Evolutionary conservation across 2,113 vertebrate species (phyloP), one percentile per base, ranked within the genome.

Genomic region (Odocoileus hemionus): DNA sequence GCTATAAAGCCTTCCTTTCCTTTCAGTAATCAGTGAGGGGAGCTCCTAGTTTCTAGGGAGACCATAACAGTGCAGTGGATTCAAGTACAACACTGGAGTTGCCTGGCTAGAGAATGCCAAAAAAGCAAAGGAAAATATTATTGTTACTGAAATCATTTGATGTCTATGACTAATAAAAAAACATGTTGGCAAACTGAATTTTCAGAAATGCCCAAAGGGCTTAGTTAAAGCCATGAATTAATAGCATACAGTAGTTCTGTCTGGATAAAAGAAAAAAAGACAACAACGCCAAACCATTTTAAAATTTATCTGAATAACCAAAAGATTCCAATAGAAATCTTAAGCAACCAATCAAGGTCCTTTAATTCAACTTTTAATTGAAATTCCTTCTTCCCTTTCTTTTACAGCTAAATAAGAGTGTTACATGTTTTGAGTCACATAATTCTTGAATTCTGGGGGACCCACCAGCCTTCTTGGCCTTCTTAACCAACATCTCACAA

Each of bases 81-180:
- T 94, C 91, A 67, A 96, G 83, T 94, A 94, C 93, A 97, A 97
- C 95, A 96, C 83, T 97, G 84, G 50, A 83, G 96, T 97, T 98
- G 97, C 97, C 95, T 76, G 83, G 95, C 61, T 82, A 80, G 58
- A 85, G 78, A 91, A 95, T 19, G 61, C 86, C 97, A 98, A 86
- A 96, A 93, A 94, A 84, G 83, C 93, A 96, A 96, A 97, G 97
- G 97, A 97, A 97, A 98, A 97, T 97, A 97, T 97, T 98, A 95
- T 85, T 74, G 61, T 96, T 91, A 58, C 36, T 97, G 86, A 98
- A 97, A 97, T 92, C 15, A 84, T 97, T 89, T 97, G 54, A 83
- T 98, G 93, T 96, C 91, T 76, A 88, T 98, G 92, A 83, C 95
- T 86, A 92, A 61, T 89, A 92, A 82, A 97, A 94, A 94, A 76